Conservation (phyloP, 2,888 invertebrate species). For the Eueremaeus valkanovi region DNA sequence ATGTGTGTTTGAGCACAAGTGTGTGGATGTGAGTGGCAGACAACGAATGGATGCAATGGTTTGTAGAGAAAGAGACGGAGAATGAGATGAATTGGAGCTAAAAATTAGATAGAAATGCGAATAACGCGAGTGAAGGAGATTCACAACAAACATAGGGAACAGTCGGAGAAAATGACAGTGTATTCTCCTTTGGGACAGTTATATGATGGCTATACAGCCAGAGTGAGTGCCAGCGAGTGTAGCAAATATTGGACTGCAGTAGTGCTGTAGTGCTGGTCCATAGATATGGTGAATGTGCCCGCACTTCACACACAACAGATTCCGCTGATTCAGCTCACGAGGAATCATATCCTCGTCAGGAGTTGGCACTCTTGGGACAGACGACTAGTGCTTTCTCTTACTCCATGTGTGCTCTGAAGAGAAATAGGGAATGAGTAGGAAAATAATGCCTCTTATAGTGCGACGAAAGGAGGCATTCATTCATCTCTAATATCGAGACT, state of each 20-base stretch:
- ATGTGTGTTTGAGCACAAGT: too few species aligned
- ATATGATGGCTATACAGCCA: slow-evolving; percentile 6
- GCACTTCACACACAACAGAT: background rate
- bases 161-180: slow-evolving; percentile 7
- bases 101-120: background rate
- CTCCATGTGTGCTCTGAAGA: too few species aligned
- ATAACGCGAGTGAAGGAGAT: background rate
- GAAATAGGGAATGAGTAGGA: background rate
- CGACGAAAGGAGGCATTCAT: slow-evolving; percentile 9
- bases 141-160: slow-evolving; percentile 16
- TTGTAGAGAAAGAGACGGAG: background rate
- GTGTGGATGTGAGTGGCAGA: background rate
- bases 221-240: background rate
- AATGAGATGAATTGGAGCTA: slow-evolving; percentile 7
- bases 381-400: background rate
- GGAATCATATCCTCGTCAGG: slow-evolving; percentile 22
- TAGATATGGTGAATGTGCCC: background rate
- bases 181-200: slow-evolving; percentile 15
- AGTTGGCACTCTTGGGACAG: background rate
- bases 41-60: background rate
- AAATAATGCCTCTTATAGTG: background rate
- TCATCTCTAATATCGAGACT: background rate
- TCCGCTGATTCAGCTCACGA: slow-evolving; percentile 11
- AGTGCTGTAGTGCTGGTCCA: background rate
- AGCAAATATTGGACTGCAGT: background rate